Base-by-base conservation (phyloP, 2,888 invertebrate species). In the Ptycholaimellus sp. region DNA sequence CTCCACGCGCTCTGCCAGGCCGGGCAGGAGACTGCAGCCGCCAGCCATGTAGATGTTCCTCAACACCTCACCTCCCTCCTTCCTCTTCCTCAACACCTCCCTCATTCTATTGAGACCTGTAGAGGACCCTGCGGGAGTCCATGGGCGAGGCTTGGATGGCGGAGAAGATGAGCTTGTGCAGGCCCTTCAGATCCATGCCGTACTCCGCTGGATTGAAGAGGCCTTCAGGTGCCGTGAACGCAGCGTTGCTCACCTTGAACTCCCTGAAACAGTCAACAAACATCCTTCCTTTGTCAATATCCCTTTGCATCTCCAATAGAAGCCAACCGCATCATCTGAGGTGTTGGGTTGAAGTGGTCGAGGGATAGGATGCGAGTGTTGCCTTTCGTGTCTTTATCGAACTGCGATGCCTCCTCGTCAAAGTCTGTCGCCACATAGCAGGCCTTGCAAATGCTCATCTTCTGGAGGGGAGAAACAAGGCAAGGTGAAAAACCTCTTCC, bases 121-220 rank as follows among this genome's bases (percentile, higher is more conserved):
- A 51, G 5, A 55, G 42, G 1, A 42, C 49, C 21, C 53, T 60
- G n/a, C 69, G 52, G 36, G 63, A 59, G 52, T 70, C 69, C 51
- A 70, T 64, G n/a, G 68, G 66, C 45, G 67, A 66, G 37, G 63
- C 63, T 51, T 65, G 64, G 35, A 70, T 63, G 19, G 68, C 67
- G 42, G 65, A 63, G 50, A 60, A 60, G 18, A 70, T 60, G 41
- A 69, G 56, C 44, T 65, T 64, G 40, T 65, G 68, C 16, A 70
- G 51, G 27, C 66, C 65, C 35, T 65, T 63, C 44, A 65, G 62
- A 50, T 70, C 69, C 46, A 68, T 58, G 19, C 68, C 68, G 65
- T 68, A 70, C 35, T 63, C 51, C 36, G 65, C 65, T 3, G 66
- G 65, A 44, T 67, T 61, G 52, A 70, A 69, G 29, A 66, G 51